These are phyloP conservation scores for Cnemophilus loriae DNA, from an alignment of 2,113 vertebrate species.

Conservation along the genomic window DNA sequence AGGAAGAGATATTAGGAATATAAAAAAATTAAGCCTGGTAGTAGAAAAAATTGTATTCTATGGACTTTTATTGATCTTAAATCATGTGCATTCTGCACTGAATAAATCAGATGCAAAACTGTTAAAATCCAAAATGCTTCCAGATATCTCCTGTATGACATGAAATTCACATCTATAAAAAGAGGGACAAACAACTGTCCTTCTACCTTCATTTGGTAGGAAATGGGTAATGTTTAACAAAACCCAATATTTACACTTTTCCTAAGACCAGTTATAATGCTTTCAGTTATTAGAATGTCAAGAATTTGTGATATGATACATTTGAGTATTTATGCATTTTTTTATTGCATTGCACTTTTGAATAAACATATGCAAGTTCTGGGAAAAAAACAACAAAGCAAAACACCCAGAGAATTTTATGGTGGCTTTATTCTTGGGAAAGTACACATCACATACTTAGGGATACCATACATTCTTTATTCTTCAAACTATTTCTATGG, in stretches of 20 bases:
- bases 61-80: neutral
- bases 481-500: neutral
- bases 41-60: neutral
- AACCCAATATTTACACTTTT: neutral
- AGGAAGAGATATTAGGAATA: neutral
- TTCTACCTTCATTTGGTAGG: neutral
- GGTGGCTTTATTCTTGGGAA: neutral
- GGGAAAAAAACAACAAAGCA: neutral
- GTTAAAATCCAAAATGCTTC: neutral
- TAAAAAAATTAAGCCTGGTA: neutral
- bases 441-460: neutral
- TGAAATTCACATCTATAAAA: neutral
- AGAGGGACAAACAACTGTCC: neutral
- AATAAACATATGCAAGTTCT: neutral
- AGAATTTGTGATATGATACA: neutral
- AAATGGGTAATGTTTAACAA: neutral
- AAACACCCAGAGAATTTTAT: neutral
- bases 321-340: neutral
- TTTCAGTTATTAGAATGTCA: neutral
- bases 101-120: neutral
- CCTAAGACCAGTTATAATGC: neutral
- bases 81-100: neutral
- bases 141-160: neutral
- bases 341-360: neutral
- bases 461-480: neutral